Evolutionary conservation across 2,113 vertebrate species (phyloP).

Genomic region (Hippocampus barbouri): DNA sequence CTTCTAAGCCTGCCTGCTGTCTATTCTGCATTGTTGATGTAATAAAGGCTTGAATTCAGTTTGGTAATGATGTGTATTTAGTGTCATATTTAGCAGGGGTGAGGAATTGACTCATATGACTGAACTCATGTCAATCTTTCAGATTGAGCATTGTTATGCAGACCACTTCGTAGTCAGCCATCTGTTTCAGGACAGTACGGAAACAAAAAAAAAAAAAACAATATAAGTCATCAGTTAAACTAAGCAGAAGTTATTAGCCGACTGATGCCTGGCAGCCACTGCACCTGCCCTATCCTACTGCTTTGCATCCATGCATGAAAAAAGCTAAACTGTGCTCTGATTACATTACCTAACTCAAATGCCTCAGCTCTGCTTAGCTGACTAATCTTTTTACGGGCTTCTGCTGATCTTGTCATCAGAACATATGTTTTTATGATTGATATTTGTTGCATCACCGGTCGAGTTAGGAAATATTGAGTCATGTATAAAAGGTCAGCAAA

Average conservation of each 20-base stretch:
- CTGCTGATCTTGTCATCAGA: background rate
- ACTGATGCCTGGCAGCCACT: conserved; percentile 26
- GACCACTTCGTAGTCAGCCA: conserved; percentile 17
- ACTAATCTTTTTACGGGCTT: background rate
- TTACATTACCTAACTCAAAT: background rate
- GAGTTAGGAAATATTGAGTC: background rate
- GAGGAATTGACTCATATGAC: no score
- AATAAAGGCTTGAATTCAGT: no score
- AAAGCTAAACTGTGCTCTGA: conserved; percentile 11
- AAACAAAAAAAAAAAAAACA: conserved; percentile 32
- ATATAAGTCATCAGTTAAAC: conserved; percentile 52
- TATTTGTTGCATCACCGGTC: conserved; percentile 6
- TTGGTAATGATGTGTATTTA: no score
- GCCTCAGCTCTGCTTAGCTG: background rate
- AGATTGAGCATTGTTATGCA: conserved; percentile 5
- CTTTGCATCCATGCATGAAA: conserved; percentile 5
- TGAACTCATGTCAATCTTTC: no score
- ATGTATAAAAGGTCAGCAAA: conserved; percentile 8
- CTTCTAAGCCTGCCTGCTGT: no score
- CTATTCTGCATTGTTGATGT: no score
- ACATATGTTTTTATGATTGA: background rate
- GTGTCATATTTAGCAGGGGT: no score
- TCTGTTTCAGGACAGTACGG: conserved; percentile 36
- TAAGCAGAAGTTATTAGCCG: conserved; percentile 55
- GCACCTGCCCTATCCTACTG: conserved; percentile 5